phyloP scores from a whole-genome alignment of 2,888 invertebrate genomes.

The Apotomis betuletana region DNA sequence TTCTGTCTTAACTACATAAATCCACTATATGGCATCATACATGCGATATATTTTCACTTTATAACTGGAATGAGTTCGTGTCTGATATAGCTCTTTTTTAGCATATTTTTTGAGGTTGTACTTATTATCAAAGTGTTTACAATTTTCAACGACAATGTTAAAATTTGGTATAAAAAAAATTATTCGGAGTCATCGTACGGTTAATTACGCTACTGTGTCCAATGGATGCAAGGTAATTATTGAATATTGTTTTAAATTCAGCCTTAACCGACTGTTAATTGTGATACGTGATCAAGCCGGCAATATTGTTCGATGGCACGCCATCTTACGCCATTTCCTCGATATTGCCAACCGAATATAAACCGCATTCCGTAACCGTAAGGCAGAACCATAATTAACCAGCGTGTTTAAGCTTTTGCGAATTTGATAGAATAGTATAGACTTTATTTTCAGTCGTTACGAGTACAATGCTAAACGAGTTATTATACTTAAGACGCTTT shows the following conservation, averaged over 20 bases:
- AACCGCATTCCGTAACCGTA: background rate
- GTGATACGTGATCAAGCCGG: conserved; percentile 26
- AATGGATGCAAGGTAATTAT: conserved; percentile 27
- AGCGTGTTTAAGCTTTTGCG: background rate
- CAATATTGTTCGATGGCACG: conserved; percentile 33
- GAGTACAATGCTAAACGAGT: background rate
- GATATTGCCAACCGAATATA: background rate
- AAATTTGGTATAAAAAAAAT: no score
- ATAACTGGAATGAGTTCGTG: no score
- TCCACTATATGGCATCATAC: no score
- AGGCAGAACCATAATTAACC: background rate
- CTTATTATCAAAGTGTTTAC: no score
- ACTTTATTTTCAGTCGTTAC: background rate
- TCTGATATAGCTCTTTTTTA: no score
- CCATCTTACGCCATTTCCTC: conserved; percentile 14
- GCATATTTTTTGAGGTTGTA: no score
- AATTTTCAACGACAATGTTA: no score
- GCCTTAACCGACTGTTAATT: conserved; percentile 37
- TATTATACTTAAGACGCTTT: background rate
- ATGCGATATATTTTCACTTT: no score
- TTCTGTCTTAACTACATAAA: no score
- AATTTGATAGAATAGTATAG: background rate
- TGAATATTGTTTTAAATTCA: conserved; percentile 39
- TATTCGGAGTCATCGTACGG: background rate
- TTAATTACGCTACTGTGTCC: conserved; percentile 9